Conservation (phyloP, 2,113 vertebrate genomes). For the Ammodytes dubius region DNA sequence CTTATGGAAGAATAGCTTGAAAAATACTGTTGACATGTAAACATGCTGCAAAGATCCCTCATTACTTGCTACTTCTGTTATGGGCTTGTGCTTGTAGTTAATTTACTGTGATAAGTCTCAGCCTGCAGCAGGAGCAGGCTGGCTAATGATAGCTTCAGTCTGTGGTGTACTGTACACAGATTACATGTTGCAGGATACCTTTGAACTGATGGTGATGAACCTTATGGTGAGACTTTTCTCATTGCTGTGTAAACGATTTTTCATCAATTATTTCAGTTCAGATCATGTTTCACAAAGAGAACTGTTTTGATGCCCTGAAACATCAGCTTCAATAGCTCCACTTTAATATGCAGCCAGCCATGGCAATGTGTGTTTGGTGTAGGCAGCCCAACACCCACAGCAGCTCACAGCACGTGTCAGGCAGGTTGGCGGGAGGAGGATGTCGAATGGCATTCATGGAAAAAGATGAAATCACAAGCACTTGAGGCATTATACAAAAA, state of each 20-base stretch:
- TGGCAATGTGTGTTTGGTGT: background rate
- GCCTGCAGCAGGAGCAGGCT: background rate
- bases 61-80: background rate
- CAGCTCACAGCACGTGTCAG: constrained; percentile 2
- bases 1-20: background rate
- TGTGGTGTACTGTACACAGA: background rate
- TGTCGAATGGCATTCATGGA: background rate
- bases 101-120: background rate
- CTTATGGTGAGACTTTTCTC: background rate
- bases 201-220: background rate
- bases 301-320: background rate
- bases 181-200: no score
- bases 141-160: background rate
- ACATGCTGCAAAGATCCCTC: background rate
- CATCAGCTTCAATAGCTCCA: no score
- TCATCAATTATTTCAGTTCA: background rate
- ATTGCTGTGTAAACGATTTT: background rate
- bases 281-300: background rate
- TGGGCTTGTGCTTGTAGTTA: background rate
- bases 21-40: constrained; percentile 1
- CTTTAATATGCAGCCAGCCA: background rate
- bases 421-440: constrained; percentile 2
- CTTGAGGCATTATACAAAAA: background rate
- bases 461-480: background rate
- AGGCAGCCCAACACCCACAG: background rate